These are phyloP conservation scores for Phalangium opilio DNA, from an alignment of 2,888 invertebrate species.

Conservation along the genomic window DNA sequence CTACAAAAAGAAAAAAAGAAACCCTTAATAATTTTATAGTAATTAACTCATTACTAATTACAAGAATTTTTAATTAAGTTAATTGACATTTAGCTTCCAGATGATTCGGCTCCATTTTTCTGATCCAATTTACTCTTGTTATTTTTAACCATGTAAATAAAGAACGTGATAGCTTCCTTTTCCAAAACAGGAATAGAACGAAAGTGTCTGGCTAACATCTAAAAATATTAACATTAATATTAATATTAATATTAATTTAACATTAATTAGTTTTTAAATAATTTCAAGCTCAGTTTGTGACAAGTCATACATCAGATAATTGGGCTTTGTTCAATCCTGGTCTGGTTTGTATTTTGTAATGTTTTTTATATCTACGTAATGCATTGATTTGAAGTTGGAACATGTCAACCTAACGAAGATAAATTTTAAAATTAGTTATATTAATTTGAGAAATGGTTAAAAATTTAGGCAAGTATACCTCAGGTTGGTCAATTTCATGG, in stretches of 20 bases:
- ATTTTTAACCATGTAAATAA: constrained; percentile 90
- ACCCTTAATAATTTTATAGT: too few species aligned
- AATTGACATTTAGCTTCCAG: constrained; percentile 3
- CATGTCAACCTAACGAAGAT: constrained; percentile 48
- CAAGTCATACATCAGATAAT: constrained; percentile 69
- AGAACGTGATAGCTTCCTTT: constrained; percentile 84
- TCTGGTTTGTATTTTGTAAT: constrained; percentile 77
- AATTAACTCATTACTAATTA: too few species aligned
- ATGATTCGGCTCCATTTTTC: constrained; percentile 31
- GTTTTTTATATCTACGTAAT: constrained; percentile 78
- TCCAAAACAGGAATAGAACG: constrained; percentile 85
- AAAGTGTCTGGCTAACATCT: constrained; percentile 90
- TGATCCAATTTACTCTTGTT: constrained; percentile 75
- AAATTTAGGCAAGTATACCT: constrained; percentile 35
- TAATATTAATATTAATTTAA: constrained; percentile 2
- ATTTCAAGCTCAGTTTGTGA: too few species aligned
- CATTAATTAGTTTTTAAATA: not conserved
- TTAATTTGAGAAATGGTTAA: too few species aligned
- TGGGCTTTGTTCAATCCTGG: constrained; percentile 90
- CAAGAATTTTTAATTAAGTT: constrained; percentile 1
- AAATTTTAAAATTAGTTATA: too few species aligned
- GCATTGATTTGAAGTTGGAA: constrained; percentile 84
- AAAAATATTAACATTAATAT: constrained; percentile 30
- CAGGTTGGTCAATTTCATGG: constrained; percentile 53
- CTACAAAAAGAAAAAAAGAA: too few species aligned